A percentile compares a stretch with the other conserved stretches of the same genome.
These are phyloP conservation scores for Steinernema feltiae DNA, from an alignment of 1,140 invertebrate genomes.

Conservation along the genomic window DNA sequence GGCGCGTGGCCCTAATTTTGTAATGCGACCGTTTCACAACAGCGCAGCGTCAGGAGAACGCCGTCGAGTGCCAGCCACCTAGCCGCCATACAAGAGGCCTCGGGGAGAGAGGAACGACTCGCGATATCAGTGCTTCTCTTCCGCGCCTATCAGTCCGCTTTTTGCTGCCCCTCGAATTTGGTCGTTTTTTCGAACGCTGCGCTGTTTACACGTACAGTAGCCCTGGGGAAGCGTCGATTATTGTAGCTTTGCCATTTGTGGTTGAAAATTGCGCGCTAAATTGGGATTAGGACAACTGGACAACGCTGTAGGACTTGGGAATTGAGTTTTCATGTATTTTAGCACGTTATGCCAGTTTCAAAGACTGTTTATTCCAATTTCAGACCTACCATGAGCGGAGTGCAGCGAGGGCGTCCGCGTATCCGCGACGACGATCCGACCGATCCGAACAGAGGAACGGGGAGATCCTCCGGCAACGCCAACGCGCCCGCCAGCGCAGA, in stretches of 20 bases:
- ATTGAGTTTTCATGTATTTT: neutral
- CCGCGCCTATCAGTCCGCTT: neutral
- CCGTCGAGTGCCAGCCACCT: neutral
- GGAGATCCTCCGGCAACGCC: neutral
- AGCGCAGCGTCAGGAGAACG: neutral
- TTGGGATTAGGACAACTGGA: too few species aligned
- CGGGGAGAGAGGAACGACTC: too few species aligned
- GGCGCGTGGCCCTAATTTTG: neutral
- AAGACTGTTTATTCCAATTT: too few species aligned
- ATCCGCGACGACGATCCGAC: neutral
- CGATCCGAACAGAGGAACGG: neutral
- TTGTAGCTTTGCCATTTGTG: too few species aligned
- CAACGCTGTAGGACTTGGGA: neutral
- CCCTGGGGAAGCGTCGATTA: too few species aligned
- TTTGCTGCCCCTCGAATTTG: neutral
- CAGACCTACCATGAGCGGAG: neutral
- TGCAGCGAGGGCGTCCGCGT: neutral
- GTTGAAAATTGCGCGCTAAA: too few species aligned
- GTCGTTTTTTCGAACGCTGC: too few species aligned
- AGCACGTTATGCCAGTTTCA: too few species aligned
- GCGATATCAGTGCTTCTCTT: neutral
- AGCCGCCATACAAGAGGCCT: neutral
- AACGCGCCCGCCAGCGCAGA: neutral
- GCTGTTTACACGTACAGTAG: too few species aligned
- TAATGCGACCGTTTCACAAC: neutral